These are phyloP conservation scores for Pseudopodoces humilis DNA, from an alignment of 2,113 vertebrate species.

Conservation along the genomic window DNA sequence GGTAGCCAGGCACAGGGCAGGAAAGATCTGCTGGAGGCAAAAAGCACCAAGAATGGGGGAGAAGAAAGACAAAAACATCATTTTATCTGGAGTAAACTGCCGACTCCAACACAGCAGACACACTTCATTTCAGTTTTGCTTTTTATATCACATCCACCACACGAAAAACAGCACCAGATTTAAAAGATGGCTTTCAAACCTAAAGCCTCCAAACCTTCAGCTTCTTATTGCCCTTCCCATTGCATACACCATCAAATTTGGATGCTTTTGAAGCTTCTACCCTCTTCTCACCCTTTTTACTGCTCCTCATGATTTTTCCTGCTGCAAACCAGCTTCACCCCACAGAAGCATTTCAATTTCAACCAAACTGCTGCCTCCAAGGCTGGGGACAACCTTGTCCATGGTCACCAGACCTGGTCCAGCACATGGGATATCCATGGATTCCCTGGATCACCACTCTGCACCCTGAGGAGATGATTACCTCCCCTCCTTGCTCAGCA, in stretches of 20 bases:
- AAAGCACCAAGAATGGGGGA: background rate
- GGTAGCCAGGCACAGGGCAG: fast-evolving
- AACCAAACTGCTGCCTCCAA: background rate
- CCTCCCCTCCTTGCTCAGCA: background rate
- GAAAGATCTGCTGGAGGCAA: background rate
- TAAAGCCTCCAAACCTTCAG: background rate
- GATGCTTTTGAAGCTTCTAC: background rate
- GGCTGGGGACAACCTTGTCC: fast-evolving
- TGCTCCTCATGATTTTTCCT: background rate
- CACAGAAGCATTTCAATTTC: background rate
- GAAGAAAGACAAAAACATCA: background rate
- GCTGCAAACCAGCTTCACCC: background rate
- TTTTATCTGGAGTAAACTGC: background rate
- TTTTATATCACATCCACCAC: slow-evolving; percentile 26
- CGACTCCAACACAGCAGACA: background rate
- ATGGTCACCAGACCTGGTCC: background rate
- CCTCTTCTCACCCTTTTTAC: background rate
- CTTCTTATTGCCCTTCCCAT: background rate
- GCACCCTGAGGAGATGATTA: background rate
- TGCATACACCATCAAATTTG: background rate
- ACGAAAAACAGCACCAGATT: background rate
- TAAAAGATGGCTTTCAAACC: background rate
- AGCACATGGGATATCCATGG: fast-evolving
- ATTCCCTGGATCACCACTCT: background rate
- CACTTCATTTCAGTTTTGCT: background rate